These are phyloP conservation scores for Phyllostomus hastatus DNA, from an alignment of 2,113 vertebrate species.

Conservation along the genomic window DNA sequence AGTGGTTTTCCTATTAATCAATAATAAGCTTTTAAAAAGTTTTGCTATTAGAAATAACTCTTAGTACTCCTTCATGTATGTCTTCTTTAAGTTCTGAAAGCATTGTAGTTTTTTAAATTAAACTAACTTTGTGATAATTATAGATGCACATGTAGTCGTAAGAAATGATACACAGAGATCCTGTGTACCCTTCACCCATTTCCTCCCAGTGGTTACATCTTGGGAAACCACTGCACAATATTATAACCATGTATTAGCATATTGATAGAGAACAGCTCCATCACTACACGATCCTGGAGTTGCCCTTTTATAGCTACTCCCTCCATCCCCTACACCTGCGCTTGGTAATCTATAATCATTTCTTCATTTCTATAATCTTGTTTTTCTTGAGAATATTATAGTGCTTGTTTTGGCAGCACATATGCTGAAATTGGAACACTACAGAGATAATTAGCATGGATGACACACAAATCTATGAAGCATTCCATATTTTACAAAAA, in stretches of 20 bases:
- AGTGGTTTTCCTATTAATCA: neutral
- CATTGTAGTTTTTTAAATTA: constrained; percentile 27
- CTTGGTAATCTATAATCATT: neutral
- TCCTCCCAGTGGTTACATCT: neutral
- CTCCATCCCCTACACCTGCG: neutral
- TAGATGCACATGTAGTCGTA: neutral
- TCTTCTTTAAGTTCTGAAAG: neutral
- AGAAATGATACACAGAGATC: neutral
- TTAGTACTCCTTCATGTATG: neutral
- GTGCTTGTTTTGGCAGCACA: neutral
- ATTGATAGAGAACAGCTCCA: neutral
- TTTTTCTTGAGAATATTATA: neutral
- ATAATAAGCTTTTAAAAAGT: neutral
- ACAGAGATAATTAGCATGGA: neutral
- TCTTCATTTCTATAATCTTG: constrained; percentile 2
- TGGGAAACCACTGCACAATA: neutral
- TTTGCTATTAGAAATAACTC: neutral
- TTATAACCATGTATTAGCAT: neutral
- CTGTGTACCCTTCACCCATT: neutral
- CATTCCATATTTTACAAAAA: neutral
- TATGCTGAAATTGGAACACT: neutral
- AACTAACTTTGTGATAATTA: neutral
- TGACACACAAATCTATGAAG: neutral
- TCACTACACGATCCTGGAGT: neutral
- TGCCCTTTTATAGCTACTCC: neutral